phyloP scores from a whole-genome alignment of 2,888 invertebrate genomes.

The Ennomos fuscantarius region DNA sequence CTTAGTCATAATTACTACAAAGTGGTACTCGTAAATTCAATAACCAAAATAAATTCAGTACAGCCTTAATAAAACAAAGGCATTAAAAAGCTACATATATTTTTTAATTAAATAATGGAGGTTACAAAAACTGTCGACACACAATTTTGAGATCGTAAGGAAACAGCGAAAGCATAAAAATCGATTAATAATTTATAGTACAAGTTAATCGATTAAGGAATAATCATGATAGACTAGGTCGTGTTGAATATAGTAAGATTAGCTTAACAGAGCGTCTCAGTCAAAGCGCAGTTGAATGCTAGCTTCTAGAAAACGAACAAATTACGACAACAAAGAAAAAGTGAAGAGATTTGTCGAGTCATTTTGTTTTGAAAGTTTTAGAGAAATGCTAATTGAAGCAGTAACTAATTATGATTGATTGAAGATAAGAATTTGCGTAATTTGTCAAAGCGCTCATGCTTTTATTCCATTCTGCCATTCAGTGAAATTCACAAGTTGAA shows the following conservation, averaged over 20 bases:
- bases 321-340: slow-evolving; percentile 19
- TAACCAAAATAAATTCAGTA: slow-evolving; percentile 23
- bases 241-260: slow-evolving; percentile 30
- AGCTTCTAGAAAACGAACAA: slow-evolving; percentile 16
- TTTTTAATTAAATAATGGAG: slow-evolving; percentile 30
- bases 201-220: slow-evolving; percentile 56
- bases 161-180: slow-evolving; percentile 59
- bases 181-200: slow-evolving; percentile 54
- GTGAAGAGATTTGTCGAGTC: slow-evolving; percentile 18
- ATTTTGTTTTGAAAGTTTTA: slow-evolving; percentile 19
- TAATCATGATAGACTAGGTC: slow-evolving; percentile 51
- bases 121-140: slow-evolving; percentile 29
- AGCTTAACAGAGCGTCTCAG: slow-evolving; percentile 38
- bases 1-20: slow-evolving; percentile 7
- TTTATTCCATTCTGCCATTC: too few species aligned
- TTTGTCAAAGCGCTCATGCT: too few species aligned
- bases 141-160: slow-evolving; percentile 34
- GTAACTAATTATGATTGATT: slow-evolving; percentile 8
- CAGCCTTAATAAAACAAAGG: slow-evolving; percentile 16
- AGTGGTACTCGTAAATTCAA: slow-evolving; percentile 22
- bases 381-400: slow-evolving; percentile 5
- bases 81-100: slow-evolving; percentile 20
- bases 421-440: too few species aligned
- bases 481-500: too few species aligned
- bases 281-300: slow-evolving; percentile 16